Base-by-base conservation (phyloP, 2,888 invertebrate species). In the Aelia acuminata region DNA sequence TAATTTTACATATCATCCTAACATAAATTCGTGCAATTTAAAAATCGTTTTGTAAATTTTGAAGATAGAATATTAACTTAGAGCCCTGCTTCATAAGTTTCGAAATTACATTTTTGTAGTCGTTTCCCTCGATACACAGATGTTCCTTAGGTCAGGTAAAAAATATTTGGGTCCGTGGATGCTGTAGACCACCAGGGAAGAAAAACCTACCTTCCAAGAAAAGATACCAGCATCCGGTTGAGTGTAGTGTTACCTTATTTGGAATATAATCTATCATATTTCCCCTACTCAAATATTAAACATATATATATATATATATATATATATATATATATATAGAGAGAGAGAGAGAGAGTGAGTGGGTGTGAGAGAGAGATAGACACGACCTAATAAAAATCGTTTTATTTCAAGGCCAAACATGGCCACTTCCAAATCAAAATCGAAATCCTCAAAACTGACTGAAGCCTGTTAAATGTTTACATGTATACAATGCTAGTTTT, bases 151-250 rank as follows among this genome's bases (percentile, higher is more conserved):
- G n/a, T 47, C 80, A 80, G 80, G 80, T 80, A 80, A 80, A 80
- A 80, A 80, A 80, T 80, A 80, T 80, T 80, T 80, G 80, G 80
- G 80, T 13, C 80, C 43, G 22, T 43, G 43, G 80, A n/a, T 80
- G 22, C 5, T 80, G n/a, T 80, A n/a, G 80, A 47, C 80, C 80
- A 80, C 80, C 80, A n/a, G 4, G n/a, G 80, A 47, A 47, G 80
- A 43, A 47, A 80, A 39, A n/a, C 3, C 39, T 80, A 80, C 80
- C 43, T 80, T 43, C 80, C 0, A 4, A 80, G 80, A 80, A 80
- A 80, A 80, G 80, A 80, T 80, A 80, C 43, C 22, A 80, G 43
- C 43, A 80, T 80, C 80, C 80, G 43, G 80, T 70, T 4, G 35
- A 70, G 63, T 70, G 35, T 70, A 70, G 63, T 70, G 31, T 70